phyloP scores from a whole-genome alignment of 2,113 vertebrate species.

The Nipponia nippon region DNA sequence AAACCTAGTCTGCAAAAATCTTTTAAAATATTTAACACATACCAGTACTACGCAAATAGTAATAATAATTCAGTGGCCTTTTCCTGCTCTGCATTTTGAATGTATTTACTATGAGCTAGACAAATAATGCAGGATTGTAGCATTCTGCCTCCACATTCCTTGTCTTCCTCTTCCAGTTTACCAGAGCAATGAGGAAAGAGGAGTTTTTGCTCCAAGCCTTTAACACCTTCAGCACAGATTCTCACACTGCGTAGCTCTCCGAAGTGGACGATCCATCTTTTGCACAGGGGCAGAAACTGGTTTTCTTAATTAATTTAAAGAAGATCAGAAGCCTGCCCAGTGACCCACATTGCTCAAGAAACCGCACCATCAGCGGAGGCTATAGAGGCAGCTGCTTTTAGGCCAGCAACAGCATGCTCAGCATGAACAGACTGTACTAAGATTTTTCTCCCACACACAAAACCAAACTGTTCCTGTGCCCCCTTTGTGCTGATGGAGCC shows the following conservation, averaged over 20 bases:
- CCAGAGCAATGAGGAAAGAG: background rate
- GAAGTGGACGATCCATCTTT: background rate
- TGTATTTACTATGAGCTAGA: background rate
- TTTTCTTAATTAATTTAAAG: background rate
- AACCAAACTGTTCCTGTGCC: constrained; percentile 60
- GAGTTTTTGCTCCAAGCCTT: background rate
- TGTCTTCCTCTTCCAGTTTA: background rate
- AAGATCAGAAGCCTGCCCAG: background rate
- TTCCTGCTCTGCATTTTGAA: background rate
- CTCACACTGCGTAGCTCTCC: fast-evolving
- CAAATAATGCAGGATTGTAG: background rate
- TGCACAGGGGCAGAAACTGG: background rate
- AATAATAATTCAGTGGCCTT: background rate
- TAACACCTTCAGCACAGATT: background rate
- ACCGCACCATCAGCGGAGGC: background rate
- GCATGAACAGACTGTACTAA: constrained; percentile 58
- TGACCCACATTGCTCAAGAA: constrained; percentile 24
- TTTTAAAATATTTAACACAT: constrained; percentile 16
- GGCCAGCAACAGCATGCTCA: constrained; percentile 54
- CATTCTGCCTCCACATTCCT: background rate
- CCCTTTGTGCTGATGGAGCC: constrained; percentile 16
- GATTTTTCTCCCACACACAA: constrained; percentile 52
- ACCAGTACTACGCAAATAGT: background rate
- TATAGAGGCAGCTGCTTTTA: constrained; percentile 37
- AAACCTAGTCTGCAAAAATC: background rate